Conservation (phyloP, 2,888 invertebrate species). For the Priocnemis perturbator region DNA sequence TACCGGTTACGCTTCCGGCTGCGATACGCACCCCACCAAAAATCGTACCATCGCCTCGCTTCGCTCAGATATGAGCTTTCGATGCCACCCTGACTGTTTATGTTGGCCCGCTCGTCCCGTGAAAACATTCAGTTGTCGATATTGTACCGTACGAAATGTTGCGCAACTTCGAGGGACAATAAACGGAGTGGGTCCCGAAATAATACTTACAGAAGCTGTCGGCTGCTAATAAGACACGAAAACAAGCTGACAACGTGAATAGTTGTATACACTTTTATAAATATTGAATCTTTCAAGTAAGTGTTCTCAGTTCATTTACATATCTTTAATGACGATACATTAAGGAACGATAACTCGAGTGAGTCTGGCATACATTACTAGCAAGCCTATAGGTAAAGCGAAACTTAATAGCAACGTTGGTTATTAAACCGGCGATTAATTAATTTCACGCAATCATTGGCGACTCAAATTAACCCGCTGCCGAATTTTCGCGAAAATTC, state of each 20-base stretch:
- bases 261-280: too few species aligned
- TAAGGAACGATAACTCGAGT: too few species aligned
- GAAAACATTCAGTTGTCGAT: conserved; percentile 14
- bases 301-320: too few species aligned
- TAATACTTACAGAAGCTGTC: too few species aligned
- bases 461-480: conserved; percentile 34
- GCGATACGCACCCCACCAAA: conserved; percentile 23
- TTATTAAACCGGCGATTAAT: conserved; percentile 44
- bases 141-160: conserved; percentile 6
- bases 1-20: conserved; percentile 36
- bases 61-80: conserved; percentile 26
- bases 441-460: conserved; percentile 35
- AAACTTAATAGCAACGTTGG: too few species aligned
- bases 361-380: too few species aligned
- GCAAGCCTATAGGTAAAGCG: too few species aligned
- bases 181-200: too few species aligned
- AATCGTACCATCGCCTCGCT: conserved; percentile 26
- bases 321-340: too few species aligned
- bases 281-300: too few species aligned
- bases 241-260: too few species aligned
- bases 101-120: conserved; percentile 9
- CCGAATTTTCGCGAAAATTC: conserved; percentile 30
- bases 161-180: conserved; percentile 15
- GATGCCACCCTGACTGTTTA: conserved; percentile 22
- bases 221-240: too few species aligned